Conservation (phyloP, 2,888 invertebrate genomes). For the Mellilla xanthometata region DNA sequence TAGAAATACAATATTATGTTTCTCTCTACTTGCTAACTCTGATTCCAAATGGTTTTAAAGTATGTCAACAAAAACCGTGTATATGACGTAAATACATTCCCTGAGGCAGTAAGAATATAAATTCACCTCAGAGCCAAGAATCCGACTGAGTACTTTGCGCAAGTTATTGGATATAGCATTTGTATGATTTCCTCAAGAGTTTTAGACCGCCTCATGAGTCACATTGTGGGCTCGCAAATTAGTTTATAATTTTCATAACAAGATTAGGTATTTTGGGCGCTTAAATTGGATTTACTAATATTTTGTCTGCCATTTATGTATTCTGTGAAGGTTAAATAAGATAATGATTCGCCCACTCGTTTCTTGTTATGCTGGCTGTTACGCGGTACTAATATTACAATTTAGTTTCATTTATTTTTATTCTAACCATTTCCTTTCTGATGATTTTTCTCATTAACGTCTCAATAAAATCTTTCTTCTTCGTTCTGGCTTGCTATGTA, state of each 20-base stretch:
- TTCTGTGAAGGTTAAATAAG: neutral
- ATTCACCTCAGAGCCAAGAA: constrained; percentile 10
- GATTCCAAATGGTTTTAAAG: too few relatives aligned
- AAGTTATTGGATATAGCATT: constrained; percentile 55
- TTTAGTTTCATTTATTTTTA: too few relatives aligned
- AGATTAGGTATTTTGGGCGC: constrained; percentile 6
- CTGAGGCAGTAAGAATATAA: constrained; percentile 22
- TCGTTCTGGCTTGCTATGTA: too few relatives aligned
- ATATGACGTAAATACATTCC: constrained; percentile 19
- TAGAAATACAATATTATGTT: too few relatives aligned
- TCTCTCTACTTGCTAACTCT: too few relatives aligned
- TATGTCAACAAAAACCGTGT: neutral
- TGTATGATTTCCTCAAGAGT: constrained; percentile 47
- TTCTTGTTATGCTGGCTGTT: too few relatives aligned
- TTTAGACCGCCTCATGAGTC: too few relatives aligned
- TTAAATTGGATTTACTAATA: constrained; percentile 3
- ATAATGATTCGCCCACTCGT: neutral
- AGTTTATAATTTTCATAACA: constrained; percentile 4
- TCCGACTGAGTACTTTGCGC: too few relatives aligned
- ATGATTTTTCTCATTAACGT: too few relatives aligned
- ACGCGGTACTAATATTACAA: too few relatives aligned
- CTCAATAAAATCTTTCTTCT: too few relatives aligned
- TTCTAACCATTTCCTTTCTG: too few relatives aligned
- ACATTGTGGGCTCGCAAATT: neutral
- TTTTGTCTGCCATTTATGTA: constrained; percentile 1